Evolutionary conservation across 2,888 invertebrate genomes (phyloP), one percentile per base, ranked within the genome.

Genomic region (Nomada fabriciana): DNA sequence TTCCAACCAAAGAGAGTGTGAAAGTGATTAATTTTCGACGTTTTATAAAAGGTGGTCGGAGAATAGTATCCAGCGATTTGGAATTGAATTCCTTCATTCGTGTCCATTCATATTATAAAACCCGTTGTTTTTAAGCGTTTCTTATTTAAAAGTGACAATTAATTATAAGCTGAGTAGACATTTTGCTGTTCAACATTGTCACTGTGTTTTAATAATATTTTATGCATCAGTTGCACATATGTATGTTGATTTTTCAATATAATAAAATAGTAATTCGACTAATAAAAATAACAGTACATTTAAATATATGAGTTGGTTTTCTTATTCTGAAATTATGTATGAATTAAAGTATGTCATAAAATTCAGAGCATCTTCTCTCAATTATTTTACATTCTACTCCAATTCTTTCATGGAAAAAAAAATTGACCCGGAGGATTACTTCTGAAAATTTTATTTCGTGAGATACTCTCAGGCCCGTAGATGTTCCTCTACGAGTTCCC

Each of bases 361-460:
- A 25, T 42, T 23, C 15, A 1, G 4, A 20, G 18, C 42, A 55
- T 18, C 42, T 1, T 0, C 0, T 13, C 36, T 55, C 5, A 42
- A 23, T 68, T 55, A 23, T 23, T 42, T 18, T 42, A 11, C 20
- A 18, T 11, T 20, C 20, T 15, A 15, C 20, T 0, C 20, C 23
- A 18, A 23, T 55, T 1, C n/a, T 18, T 11, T 13, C 9, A 10
- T 7, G 20, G 10, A 42, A 20, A 18, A 3, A 15, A 7, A 36
- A 52, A 50, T 70, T 50, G 20, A 67, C 4, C 5, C 18, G n/a
- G 13, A 43, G 61, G 65, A 69, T 65, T 73, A 83, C 36, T 73
- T 36, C 47, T 25, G 69, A 55, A 82, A 76, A 70, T 74, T 70
- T 70, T 23, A 53, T 25, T 25, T 23, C 20, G 20, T 18, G 50